Percentiles rank a stretch among this genome's conserved stretches.
phyloP scores from a whole-genome alignment of 2,888 invertebrate species.

The Plebejus anna region DNA sequence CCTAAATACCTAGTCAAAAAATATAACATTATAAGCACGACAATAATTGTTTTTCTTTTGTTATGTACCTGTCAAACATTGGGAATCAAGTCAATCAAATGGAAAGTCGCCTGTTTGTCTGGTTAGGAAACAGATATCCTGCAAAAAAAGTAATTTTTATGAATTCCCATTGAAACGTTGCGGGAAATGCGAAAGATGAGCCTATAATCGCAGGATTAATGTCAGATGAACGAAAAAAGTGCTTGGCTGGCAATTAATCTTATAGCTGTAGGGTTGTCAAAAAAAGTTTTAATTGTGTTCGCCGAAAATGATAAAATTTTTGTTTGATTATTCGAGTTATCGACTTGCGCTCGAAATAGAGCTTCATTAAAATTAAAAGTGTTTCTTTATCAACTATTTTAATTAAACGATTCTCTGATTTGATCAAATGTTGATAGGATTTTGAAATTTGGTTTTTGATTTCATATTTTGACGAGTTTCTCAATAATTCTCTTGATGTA shows the following conservation, averaged over 20 bases:
- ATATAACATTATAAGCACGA: neutral
- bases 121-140: constrained; percentile 6
- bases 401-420: neutral
- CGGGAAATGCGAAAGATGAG: constrained; percentile 6
- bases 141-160: constrained; percentile 12
- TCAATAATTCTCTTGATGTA: no score
- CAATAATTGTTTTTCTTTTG: neutral
- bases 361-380: neutral
- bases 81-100: neutral
- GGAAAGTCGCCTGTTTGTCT: neutral
- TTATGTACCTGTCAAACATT: neutral
- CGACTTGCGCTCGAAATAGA: neutral
- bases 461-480: neutral
- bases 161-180: constrained; percentile 3
- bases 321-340: constrained; percentile 6
- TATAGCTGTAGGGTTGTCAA: constrained; percentile 11
- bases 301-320: constrained; percentile 12
- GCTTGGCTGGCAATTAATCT: constrained; percentile 17
- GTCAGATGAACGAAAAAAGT: constrained; percentile 20
- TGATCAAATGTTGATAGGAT: neutral
- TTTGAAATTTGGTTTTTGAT: neutral
- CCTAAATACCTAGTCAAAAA: no score
- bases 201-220: constrained; percentile 20
- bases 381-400: neutral
- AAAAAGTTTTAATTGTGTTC: constrained; percentile 13